Conservation (phyloP, 2,113 vertebrate species). For the Pholis gunnellus region DNA sequence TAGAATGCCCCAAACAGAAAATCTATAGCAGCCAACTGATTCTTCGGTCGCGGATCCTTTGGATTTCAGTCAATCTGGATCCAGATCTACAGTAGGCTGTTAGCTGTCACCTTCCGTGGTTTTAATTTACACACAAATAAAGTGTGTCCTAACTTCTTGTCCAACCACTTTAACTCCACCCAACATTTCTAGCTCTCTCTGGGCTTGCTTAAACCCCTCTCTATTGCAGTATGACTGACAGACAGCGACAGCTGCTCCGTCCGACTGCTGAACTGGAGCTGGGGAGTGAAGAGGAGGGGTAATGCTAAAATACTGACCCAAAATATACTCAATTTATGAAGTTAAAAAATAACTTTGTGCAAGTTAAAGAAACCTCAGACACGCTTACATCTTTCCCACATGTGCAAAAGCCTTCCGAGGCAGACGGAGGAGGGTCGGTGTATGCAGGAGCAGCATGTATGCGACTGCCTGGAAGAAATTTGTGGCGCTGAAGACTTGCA, state of each 20-base stretch:
- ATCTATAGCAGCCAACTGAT: not conserved
- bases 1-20: not conserved
- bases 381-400: not conserved
- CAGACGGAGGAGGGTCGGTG: not conserved
- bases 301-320: not conserved
- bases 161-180: constrained; percentile 31
- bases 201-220: not conserved
- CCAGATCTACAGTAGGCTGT: not conserved
- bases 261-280: constrained; percentile 13
- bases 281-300: constrained; percentile 1
- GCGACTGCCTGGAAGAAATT: not conserved
- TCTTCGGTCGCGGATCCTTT: constrained; percentile 15
- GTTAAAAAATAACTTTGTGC: not conserved
- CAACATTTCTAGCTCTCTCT: constrained; percentile 24
- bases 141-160: constrained; percentile 43
- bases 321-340: not conserved
- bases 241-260: constrained; percentile 69
- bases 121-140: constrained; percentile 54
- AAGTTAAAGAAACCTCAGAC: not conserved
- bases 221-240: constrained; percentile 33
- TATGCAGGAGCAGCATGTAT: not conserved
- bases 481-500: not conserved
- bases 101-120: constrained; percentile 19
- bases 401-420: not conserved
- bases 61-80: constrained; percentile 38